phyloP scores from a whole-genome alignment of 64 coral and sea anemone species.

The Hydrozoanthus tunicans region DNA sequence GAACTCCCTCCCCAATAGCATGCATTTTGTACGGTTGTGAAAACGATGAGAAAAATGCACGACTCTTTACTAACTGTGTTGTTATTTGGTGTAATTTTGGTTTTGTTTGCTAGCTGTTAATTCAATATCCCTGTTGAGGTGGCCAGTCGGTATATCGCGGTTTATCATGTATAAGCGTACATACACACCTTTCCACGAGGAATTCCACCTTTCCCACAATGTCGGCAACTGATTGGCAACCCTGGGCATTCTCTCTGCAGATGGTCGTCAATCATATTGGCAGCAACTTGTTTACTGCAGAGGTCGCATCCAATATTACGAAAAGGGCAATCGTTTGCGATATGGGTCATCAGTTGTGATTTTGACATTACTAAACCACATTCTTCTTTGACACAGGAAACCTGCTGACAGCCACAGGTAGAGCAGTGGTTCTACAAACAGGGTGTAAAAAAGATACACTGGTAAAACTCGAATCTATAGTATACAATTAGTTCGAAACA shows the following conservation, averaged over 20 bases:
- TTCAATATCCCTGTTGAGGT: too few species aligned
- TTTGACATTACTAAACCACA: constrained; percentile 6
- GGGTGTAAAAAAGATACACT: background rate
- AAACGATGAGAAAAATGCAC: too few species aligned
- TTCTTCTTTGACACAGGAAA: background rate
- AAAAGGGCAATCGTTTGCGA: background rate
- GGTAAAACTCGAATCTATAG: too few species aligned
- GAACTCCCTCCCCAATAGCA: too few species aligned
- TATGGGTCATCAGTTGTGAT: background rate
- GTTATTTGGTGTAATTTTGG: too few species aligned
- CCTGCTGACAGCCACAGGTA: background rate
- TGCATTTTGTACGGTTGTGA: too few species aligned
- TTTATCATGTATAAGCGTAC: too few species aligned
- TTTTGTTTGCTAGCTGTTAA: too few species aligned
- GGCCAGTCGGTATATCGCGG: too few species aligned
- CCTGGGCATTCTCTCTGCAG: background rate
- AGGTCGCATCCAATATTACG: background rate
- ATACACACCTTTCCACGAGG: constrained; percentile 23
- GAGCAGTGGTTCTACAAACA: background rate
- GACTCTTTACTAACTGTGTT: too few species aligned
- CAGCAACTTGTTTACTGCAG: background rate
- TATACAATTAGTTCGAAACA: too few species aligned
- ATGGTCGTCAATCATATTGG: background rate
- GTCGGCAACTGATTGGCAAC: background rate
- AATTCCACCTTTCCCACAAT: background rate